These are phyloP conservation scores for Bursaphelenchus okinawaensis DNA, from an alignment of 2,888 invertebrate genomes.

Conservation along the genomic window DNA sequence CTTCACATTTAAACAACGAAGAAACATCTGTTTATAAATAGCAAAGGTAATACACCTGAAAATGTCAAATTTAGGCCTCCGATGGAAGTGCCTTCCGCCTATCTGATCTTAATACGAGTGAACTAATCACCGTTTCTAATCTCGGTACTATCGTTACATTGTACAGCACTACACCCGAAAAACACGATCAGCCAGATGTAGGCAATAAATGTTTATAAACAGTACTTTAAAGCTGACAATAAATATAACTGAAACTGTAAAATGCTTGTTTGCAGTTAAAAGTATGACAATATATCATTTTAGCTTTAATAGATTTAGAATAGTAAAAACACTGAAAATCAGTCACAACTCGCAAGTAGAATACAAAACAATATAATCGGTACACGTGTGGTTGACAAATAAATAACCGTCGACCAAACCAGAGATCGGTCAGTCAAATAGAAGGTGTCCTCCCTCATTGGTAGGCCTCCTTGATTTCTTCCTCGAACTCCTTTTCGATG, in stretches of 20 bases:
- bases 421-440: not conserved
- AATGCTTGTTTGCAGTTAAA: too few species aligned
- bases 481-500: constrained; percentile 85
- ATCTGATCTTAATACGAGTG: not conserved
- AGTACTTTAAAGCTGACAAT: too few species aligned
- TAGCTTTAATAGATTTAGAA: too few species aligned
- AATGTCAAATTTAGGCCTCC: not conserved
- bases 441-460: constrained; percentile 68
- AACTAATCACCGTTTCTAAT: not conserved
- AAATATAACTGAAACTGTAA: too few species aligned
- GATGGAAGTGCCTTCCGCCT: not conserved
- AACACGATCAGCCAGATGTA: not conserved
- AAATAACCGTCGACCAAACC: not conserved
- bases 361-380: not conserved
- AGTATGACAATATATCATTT: too few species aligned
- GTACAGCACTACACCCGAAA: not conserved
- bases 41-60: not conserved
- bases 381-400: not conserved
- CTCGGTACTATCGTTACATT: not conserved
- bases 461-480: constrained; percentile 84
- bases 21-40: too few species aligned
- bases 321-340: not conserved
- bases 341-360: not conserved
- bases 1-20: too few species aligned
- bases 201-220: not conserved